A percentile compares a stretch with the other conserved stretches of the same genome.
Conservation (phyloP, 53 echinoderm and acorn worm species). For the Astropecten irregularis region DNA sequence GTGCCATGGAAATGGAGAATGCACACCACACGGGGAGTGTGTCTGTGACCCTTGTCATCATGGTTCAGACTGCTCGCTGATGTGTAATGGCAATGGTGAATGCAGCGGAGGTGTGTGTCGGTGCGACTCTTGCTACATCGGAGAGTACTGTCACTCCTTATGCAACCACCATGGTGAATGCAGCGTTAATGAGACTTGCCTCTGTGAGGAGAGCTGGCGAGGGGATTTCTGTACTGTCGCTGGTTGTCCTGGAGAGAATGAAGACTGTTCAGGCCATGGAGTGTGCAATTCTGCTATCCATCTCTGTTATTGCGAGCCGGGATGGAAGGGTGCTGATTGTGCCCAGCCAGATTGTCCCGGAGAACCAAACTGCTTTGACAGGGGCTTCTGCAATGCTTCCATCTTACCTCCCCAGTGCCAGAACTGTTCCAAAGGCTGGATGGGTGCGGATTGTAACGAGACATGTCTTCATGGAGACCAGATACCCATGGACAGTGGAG, state of each 20-base stretch:
- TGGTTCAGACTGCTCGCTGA: conserved; percentile 64
- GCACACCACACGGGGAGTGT: conserved; percentile 76
- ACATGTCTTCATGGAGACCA: conserved; percentile 80
- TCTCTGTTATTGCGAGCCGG: conserved; percentile 86
- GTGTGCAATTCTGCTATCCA: conserved; percentile 86
- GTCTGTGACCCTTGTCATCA: conserved; percentile 79
- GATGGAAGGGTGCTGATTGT: conserved; percentile 76
- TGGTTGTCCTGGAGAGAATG: conserved; percentile 78
- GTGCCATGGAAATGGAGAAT: conserved; percentile 79
- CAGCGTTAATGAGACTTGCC: conserved; percentile 47
- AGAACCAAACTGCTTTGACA: conserved; percentile 81
- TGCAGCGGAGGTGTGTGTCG: conserved; percentile 66
- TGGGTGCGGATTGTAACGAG: conserved; percentile 82
- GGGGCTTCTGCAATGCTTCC: conserved; percentile 69
- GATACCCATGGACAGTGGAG: conserved; percentile 67
- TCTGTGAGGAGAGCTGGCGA: conserved; percentile 79
- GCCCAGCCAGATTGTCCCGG: conserved; percentile 83
- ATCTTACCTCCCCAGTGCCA: conserved; percentile 73
- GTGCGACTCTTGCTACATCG: conserved; percentile 80
- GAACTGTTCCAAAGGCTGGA: conserved; percentile 78
- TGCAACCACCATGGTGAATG: conserved; percentile 80
- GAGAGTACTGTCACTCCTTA: conserved; percentile 77
- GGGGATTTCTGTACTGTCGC: conserved; percentile 77
- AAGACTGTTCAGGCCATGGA: conserved; percentile 89
- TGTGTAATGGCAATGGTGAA: conserved; percentile 69